Base-by-base conservation (phyloP, 2,888 invertebrate species). In the Agapetus fuscipes region DNA sequence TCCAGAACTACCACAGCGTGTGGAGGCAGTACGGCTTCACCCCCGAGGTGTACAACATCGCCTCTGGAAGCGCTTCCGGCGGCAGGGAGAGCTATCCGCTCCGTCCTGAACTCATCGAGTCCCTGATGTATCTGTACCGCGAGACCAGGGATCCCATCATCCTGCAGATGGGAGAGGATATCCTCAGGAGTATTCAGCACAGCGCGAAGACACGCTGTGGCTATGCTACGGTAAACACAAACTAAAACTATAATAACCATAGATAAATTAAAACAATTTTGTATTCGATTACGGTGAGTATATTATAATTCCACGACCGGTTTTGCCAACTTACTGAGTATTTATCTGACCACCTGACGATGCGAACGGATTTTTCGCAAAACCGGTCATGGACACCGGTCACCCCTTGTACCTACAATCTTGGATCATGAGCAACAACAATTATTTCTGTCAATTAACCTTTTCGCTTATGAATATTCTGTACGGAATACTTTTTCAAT, bases 21-120 rank as follows among this genome's bases (percentile, higher is more conserved):
- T 94, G 95, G 89, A 83, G 85, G 43, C 94, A 97, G 59, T 97
- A 91, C 62, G 98, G 98, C 0, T 95, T 96, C 56, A 84, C 93
- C 0, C 98, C 98, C 0, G 98, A 99, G 59, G 95, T 96, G 56
- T 99, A 95, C 63, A 94, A 95, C 58, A 87, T 98, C 50, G 84
- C 89, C 1, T 82, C 85, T 34, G 83, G 82, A 1, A 88, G 90
- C 56, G 89, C 88, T 0, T 83, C 88, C 0, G 66, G 75, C 1
- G 83, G 90, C 46, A 71, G 95, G 11, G 78, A 77, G 53, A 89
- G 91, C 37, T 98, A 97, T 61, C 98, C 98, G 0, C 65, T 98
- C 27, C 70, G 98, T 30, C 98, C 98, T 1, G 98, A 99, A 62
- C 74, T 98, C 3, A 83, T 91, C 7, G 98, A 98, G 64, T 95